Conservation (phyloP, 2,888 invertebrate species). For the Stenoptilia bipunctidactyla region DNA sequence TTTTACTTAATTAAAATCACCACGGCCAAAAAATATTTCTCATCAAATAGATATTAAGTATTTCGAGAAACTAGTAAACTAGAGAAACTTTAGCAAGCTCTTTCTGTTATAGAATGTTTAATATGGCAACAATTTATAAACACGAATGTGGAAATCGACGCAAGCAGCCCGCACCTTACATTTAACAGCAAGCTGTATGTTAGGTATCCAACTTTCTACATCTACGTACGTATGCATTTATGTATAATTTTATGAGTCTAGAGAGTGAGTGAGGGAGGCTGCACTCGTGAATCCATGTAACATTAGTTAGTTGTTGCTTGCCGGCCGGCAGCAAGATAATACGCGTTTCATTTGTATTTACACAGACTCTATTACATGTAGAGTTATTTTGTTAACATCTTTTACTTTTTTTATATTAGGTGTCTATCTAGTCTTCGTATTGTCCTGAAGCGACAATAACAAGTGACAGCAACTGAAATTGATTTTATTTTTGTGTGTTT, state of each 20-base stretch:
- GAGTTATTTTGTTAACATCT: too few relatives aligned
- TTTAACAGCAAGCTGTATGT: conserved; percentile 20
- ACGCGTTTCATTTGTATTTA: not conserved
- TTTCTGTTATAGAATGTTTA: too few relatives aligned
- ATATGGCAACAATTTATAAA: too few relatives aligned
- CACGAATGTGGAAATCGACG: conserved; percentile 22
- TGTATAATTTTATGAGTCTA: conserved; percentile 14
- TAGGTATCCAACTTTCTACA: conserved; percentile 37
- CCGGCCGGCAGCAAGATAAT: conserved; percentile 31
- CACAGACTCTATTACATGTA: too few relatives aligned
- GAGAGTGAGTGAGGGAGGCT: conserved; percentile 57
- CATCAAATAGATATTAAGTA: too few relatives aligned
- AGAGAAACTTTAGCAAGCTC: too few relatives aligned
- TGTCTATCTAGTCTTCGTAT: too few relatives aligned
- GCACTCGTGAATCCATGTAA: conserved; percentile 40
- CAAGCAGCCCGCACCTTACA: conserved; percentile 31
- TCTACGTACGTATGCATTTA: conserved; percentile 30
- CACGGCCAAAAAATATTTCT: too few relatives aligned
- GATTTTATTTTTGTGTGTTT: conserved; percentile 21
- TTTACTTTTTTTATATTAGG: too few relatives aligned
- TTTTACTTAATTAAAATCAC: too few relatives aligned
- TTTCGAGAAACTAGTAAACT: too few relatives aligned
- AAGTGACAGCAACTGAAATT: too few relatives aligned
- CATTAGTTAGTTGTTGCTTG: conserved; percentile 47
- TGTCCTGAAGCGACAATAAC: not conserved